Conservation (phyloP, 2,797 vertebrate genomes). For the Picus viridis region DNA sequence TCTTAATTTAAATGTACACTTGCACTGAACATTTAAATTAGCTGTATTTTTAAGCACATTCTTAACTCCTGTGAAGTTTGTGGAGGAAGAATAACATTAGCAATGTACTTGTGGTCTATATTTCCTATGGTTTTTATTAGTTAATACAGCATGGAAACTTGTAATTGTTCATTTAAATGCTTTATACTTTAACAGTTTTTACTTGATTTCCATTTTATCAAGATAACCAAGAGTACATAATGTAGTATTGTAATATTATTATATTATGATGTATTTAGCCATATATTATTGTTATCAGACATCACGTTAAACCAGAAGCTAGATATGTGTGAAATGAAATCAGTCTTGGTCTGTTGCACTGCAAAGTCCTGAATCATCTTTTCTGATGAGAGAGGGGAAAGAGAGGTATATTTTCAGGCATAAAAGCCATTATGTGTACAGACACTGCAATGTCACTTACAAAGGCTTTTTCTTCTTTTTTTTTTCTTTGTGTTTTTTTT, state of each 20-base stretch:
- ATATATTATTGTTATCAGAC: background rate
- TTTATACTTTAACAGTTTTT: background rate
- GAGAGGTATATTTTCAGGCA: background rate
- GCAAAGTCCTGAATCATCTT: background rate
- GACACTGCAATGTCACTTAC: background rate
- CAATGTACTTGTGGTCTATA: background rate
- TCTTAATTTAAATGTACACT: background rate
- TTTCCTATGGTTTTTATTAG: background rate
- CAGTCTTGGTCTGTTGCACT: background rate
- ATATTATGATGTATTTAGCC: background rate
- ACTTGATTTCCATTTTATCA: background rate
- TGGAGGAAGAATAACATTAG: background rate
- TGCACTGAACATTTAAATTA: background rate
- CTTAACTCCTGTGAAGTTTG: background rate
- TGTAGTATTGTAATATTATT: background rate
- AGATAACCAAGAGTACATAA: too few species aligned
- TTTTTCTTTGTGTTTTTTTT: background rate
- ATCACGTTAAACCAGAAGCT: background rate
- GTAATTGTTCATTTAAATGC: background rate
- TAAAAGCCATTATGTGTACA: background rate
- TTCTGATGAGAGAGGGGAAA: background rate
- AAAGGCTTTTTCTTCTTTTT: background rate
- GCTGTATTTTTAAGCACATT: background rate
- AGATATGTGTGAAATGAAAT: background rate
- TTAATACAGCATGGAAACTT: background rate